Evolutionary conservation across 2,888 invertebrate species (phyloP), one percentile per base, ranked within the genome.

Genomic region (Eupithecia inturbata): DNA sequence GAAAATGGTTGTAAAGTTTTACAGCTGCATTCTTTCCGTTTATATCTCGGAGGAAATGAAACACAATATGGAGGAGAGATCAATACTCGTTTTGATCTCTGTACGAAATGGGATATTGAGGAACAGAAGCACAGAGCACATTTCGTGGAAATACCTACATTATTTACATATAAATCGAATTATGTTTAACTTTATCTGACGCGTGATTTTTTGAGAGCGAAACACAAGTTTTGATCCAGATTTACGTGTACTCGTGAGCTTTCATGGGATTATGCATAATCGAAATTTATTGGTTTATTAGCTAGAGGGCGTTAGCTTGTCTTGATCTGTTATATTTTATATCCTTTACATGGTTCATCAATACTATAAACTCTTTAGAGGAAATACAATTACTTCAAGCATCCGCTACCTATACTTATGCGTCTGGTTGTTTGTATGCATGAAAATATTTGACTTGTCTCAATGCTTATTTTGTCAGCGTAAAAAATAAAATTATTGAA

Each of bases 121-220:
- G 7, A 28, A 62, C 62, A 28, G 60, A 45, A 45, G 19, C 45
- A n/a, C 9, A n/a, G 49, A 22, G 49, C 49, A 62, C 62, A 31
- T 62, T 62, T 62, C 66, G 45, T 72, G 22, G 74, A 73, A 72
- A 74, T 60, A 66, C 36, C 53, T 26, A 68, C 49, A 31, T 69
- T 66, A 74, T 77, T 75, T 72, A 45, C 75, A 77, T 78, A 75
- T 77, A 78, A 74, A 77, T 78, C 63, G 78, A 78, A 74, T 71
- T 69, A 71, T 72, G 28, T 62, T 7, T 62, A 62, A 31, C 31
- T 77, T 72, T 76, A 76, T 69, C 68, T 49, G 70, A 63, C 33
- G 14, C 16, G 72, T 39, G 36, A 10, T 9, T 63, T 67, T 72
- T 70, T 67, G 67, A 41, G 45, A 60, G 6, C 9, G 62, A 62